phyloP scores from a whole-genome alignment of 1,140 invertebrate genomes.

The Magallana angulata region DNA sequence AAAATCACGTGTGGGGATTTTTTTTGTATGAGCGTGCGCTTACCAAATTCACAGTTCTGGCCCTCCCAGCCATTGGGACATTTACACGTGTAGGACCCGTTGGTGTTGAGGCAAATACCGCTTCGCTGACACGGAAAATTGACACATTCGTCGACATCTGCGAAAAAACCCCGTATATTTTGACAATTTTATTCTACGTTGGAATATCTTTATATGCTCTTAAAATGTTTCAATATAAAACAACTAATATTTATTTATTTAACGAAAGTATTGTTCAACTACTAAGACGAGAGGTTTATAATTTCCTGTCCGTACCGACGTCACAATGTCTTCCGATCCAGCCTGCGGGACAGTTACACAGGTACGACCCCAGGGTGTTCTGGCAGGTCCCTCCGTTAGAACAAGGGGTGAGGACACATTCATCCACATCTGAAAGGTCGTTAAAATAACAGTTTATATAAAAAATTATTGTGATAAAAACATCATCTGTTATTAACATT shows the following conservation, averaged over 20 bases:
- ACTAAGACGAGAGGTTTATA: too few relatives aligned
- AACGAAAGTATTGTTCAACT: too few relatives aligned
- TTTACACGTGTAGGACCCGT: conserved; percentile 31
- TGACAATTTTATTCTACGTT: too few relatives aligned
- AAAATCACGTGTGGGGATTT: too few relatives aligned
- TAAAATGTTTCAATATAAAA: background rate
- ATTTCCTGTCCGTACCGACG: conserved; percentile 31
- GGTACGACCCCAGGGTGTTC: conserved; percentile 59
- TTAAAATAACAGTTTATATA: too few relatives aligned
- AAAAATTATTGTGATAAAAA: too few relatives aligned
- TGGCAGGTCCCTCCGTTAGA: conserved; percentile 61
- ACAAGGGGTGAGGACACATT: conserved; percentile 59
- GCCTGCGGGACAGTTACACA: conserved; percentile 66
- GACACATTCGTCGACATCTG: conserved; percentile 53
- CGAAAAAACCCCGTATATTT: background rate
- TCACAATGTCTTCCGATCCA: conserved; percentile 75
- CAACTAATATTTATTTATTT: background rate
- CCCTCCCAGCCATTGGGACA: conserved; percentile 47
- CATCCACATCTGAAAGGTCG: conserved; percentile 54
- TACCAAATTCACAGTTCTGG: conserved; percentile 47
- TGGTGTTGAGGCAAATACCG: conserved; percentile 41
- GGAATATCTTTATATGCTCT: too few relatives aligned
- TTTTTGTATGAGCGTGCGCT: background rate
- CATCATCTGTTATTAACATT: too few relatives aligned
- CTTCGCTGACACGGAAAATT: background rate